These are phyloP conservation scores for Smutsia gigantea DNA, from an alignment of 2,797 vertebrate genomes.

Conservation along the genomic window DNA sequence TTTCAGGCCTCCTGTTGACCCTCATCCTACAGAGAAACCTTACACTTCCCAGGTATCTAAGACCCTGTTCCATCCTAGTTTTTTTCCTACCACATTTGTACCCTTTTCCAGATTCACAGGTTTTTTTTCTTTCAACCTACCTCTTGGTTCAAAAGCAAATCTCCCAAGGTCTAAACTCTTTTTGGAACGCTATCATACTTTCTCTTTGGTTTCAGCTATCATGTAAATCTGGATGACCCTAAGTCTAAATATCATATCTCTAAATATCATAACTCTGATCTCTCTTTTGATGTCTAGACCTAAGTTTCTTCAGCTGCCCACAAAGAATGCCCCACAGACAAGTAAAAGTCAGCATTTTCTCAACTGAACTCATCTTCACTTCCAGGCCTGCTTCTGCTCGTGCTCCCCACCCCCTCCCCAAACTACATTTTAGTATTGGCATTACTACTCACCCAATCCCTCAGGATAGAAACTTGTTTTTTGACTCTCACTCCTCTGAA, in stretches of 20 bases:
- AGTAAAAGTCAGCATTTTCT: neutral
- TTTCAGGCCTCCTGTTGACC: neutral
- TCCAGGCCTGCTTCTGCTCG: neutral
- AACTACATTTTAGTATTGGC: neutral
- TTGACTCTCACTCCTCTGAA: neutral
- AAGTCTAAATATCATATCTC: slow-evolving; percentile 19
- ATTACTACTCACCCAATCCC: neutral
- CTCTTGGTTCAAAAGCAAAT: neutral
- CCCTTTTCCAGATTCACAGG: neutral
- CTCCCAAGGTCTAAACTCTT: neutral
- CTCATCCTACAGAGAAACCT: neutral
- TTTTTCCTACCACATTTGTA: neutral
- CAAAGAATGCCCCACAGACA: neutral
- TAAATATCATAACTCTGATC: neutral
- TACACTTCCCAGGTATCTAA: neutral
- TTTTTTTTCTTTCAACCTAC: neutral
- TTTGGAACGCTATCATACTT: neutral
- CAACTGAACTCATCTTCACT: neutral
- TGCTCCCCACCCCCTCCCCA: neutral
- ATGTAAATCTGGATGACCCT: neutral
- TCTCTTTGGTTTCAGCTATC: neutral
- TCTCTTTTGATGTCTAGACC: neutral
- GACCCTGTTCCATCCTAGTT: neutral
- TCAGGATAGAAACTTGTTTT: slow-evolving; percentile 22
- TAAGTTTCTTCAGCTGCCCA: neutral